Percentiles rank a stretch among this genome's conserved stretches.
phyloP scores from a whole-genome alignment of 1,140 invertebrate genomes.

The Sipha flava region DNA sequence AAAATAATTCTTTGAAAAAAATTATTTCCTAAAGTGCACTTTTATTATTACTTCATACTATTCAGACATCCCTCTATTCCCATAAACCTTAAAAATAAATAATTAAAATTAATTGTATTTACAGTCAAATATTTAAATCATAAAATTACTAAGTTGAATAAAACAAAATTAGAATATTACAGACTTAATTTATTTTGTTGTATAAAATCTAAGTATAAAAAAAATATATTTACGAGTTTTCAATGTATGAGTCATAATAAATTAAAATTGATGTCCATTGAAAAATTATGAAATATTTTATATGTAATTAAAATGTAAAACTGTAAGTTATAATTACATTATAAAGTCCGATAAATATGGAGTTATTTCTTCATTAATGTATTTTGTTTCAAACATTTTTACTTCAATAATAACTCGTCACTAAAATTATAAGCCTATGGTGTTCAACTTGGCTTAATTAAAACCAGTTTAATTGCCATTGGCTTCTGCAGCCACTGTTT shows the following conservation, averaged over 20 bases:
- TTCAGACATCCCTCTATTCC: slow-evolving; percentile 29
- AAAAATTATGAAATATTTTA: slow-evolving; percentile 15
- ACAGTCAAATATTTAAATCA: slow-evolving; percentile 8
- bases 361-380: not conserved
- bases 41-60: slow-evolving; percentile 9
- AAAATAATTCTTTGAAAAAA: not conserved
- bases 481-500: slow-evolving; percentile 20
- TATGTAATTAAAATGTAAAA: not conserved
- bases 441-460: slow-evolving; percentile 5
- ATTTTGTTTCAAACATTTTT: not conserved
- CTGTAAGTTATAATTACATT: slow-evolving; percentile 5
- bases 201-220: slow-evolving; percentile 31
- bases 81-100: slow-evolving; percentile 19
- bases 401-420: not conserved
- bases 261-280: slow-evolving; percentile 9
- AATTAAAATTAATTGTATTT: slow-evolving; percentile 23
- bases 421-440: slow-evolving; percentile 14
- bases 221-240: slow-evolving; percentile 32
- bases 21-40: slow-evolving; percentile 22
- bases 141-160: slow-evolving; percentile 26
- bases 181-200: slow-evolving; percentile 28
- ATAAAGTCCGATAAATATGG: not conserved
- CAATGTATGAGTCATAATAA: slow-evolving; percentile 10
- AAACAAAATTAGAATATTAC: slow-evolving; percentile 31
- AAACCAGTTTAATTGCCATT: slow-evolving; percentile 12